These are phyloP conservation scores for Drosophila punjabiensis DNA, from an alignment of 1,140 invertebrate species.

Conservation along the genomic window DNA sequence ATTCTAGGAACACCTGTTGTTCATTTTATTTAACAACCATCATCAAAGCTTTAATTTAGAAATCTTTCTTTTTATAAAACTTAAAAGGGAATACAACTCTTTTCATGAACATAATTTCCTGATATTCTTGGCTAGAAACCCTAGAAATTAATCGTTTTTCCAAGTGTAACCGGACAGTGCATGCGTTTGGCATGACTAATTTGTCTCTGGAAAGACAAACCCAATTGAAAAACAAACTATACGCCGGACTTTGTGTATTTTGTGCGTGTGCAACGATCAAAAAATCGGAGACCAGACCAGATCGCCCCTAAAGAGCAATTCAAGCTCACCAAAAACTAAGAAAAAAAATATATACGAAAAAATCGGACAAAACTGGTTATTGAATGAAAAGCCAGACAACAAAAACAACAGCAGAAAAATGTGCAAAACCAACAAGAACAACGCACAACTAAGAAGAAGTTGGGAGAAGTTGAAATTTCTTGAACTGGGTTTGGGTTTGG, in stretches of 20 bases:
- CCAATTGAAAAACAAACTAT: constrained; percentile 50
- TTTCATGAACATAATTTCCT: not conserved
- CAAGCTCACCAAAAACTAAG: constrained; percentile 53
- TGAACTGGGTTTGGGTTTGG: constrained; percentile 39
- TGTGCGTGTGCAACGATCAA: constrained; percentile 47
- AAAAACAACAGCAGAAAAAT: constrained; percentile 62
- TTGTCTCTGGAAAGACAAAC: constrained; percentile 61
- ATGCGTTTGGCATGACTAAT: constrained; percentile 76
- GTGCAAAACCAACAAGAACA: constrained; percentile 65
- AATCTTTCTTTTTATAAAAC: not conserved
- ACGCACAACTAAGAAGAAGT: constrained; percentile 53
- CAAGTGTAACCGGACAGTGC: not conserved
- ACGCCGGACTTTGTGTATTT: constrained; percentile 26
- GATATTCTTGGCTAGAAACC: too few relatives aligned
- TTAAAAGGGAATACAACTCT: not conserved
- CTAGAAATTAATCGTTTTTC: not conserved
- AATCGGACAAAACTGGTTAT: constrained; percentile 77
- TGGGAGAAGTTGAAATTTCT: constrained; percentile 71
- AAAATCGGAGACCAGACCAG: constrained; percentile 40
- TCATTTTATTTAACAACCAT: not conserved
- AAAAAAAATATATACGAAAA: constrained; percentile 22
- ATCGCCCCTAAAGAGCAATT: constrained; percentile 59
- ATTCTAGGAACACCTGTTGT: not conserved
- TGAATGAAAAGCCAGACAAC: constrained; percentile 76
- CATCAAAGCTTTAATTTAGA: not conserved